Evolutionary conservation across 2,888 invertebrate species (phyloP), one percentile per base, ranked within the genome.

Genomic region (Lissonota sp.): DNA sequence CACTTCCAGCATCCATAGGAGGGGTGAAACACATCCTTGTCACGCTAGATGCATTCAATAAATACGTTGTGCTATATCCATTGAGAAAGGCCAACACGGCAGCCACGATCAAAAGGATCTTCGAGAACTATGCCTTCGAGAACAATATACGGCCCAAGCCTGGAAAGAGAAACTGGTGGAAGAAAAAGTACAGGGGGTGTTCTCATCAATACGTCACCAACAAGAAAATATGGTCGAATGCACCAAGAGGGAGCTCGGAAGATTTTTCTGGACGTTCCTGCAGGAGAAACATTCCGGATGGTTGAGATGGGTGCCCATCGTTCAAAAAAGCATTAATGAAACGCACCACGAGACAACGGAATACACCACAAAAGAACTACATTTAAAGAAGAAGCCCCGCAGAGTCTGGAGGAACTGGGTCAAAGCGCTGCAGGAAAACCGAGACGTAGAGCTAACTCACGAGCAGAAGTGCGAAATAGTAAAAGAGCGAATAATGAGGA

Each of bases 1-100:
- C 26, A 26, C 26, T 26, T 3, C 26, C 26, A 3, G 26, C 26
- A 26, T 26, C 26, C 1, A 3, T 26, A 1, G 26, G 26, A 26
- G 26, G 26, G 26, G 26, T 26, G 1, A 26, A 26, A 26, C 26
- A 26, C 26, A 26, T 26, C 26, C 26, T 26, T 2, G 26, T 26
- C 26, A 26, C 26, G 26, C 1, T 26, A 26, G 26, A 26, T 3
- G 26, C 26, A 26, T 26, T 26, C 26, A 26, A 1, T 2, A 26
- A 26, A 77, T 76, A 62, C 6, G 70, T 80, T 0, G 74, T 60
- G 5, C 51, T 86, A 0, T 86, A 84, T 8, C 58, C 79, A 0
- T 39, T 86, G 0, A 78, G 75, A 42, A 80, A 46, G 8, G 83
- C 83, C 0, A 84, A 26, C 26, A 26, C 26, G 26, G 26, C 26